phyloP scores from a whole-genome alignment of 2,888 invertebrate species.

The Drosophila helvetica region DNA sequence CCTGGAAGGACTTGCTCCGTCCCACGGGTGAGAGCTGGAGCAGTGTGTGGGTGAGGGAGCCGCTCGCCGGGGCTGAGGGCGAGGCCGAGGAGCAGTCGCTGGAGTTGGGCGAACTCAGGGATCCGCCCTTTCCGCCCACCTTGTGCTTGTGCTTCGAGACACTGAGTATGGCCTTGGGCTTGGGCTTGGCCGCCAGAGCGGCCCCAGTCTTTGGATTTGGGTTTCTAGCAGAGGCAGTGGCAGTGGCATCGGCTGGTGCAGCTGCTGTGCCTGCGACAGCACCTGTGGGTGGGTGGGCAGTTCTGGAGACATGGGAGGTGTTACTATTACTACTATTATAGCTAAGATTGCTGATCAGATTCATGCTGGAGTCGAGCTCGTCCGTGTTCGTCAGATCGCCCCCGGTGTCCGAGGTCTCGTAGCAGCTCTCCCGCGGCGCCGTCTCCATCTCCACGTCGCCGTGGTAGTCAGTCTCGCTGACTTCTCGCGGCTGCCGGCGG shows the following conservation, averaged over 20 bases:
- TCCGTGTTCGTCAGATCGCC: slow-evolving; percentile 82
- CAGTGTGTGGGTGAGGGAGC: slow-evolving; percentile 15
- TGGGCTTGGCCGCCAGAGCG: slow-evolving; percentile 63
- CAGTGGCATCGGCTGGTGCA: slow-evolving; percentile 24
- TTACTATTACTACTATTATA: slow-evolving; percentile 84
- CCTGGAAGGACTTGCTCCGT: slow-evolving; percentile 84
- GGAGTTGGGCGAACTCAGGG: slow-evolving; percentile 81
- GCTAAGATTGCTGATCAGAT: slow-evolving; percentile 83
- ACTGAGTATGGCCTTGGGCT: slow-evolving; percentile 68
- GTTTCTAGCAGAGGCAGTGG: slow-evolving; percentile 55
- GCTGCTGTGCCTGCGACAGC: slow-evolving; percentile 17
- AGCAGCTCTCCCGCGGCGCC: slow-evolving; percentile 80
- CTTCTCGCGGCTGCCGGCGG: slow-evolving; percentile 61
- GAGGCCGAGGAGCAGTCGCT: slow-evolving; percentile 80
- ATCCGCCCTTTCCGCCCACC: slow-evolving; percentile 67
- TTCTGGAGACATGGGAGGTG: slow-evolving; percentile 80
- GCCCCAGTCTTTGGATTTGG: slow-evolving; percentile 77
- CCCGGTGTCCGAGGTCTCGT: slow-evolving; percentile 83
- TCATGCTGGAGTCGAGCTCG: slow-evolving; percentile 82
- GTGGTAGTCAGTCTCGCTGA: slow-evolving; percentile 80
- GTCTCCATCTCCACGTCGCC: slow-evolving; percentile 71
- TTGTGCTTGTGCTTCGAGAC: slow-evolving; percentile 64
- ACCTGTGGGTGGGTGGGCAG: slow-evolving; percentile 47
- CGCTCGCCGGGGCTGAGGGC: slow-evolving; percentile 58
- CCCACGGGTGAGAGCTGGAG: slow-evolving; percentile 75